These are phyloP conservation scores for Pangasianodon gigas DNA, from an alignment of 2,113 vertebrate genomes.

Conservation along the genomic window DNA sequence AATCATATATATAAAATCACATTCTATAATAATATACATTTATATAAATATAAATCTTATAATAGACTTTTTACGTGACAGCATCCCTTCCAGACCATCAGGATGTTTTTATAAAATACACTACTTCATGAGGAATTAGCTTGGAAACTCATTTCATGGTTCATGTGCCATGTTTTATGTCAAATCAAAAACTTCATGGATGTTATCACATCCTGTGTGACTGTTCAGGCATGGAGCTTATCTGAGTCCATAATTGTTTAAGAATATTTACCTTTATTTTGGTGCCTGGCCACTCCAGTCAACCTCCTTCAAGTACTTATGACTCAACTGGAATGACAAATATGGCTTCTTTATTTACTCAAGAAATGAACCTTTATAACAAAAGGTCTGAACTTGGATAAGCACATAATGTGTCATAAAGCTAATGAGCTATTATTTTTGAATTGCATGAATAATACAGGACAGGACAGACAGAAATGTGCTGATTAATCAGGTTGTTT, in stretches of 20 bases:
- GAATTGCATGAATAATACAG: conserved; percentile 15
- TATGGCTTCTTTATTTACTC: conserved; percentile 17
- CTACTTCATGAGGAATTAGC: neutral
- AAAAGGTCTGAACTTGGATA: conserved; percentile 4
- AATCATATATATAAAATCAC: neutral
- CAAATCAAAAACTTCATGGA: neutral
- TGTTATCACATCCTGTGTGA: conserved; percentile 17
- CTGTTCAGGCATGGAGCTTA: conserved; percentile 6
- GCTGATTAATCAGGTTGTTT: conserved; percentile 20
- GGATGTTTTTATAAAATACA: neutral
- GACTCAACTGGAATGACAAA: conserved; percentile 3
- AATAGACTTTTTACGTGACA: neutral
- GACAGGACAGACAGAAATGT: neutral
- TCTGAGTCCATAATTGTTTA: neutral
- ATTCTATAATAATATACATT: neutral
- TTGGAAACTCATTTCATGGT: neutral
- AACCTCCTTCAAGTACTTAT: neutral
- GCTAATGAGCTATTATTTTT: conserved; percentile 10
- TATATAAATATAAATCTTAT: neutral
- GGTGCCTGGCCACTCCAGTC: conserved; percentile 5
- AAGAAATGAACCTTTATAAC: neutral
- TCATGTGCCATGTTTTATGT: neutral
- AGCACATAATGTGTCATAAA: neutral
- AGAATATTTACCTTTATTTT: conserved; percentile 22
- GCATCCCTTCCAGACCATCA: neutral